These are phyloP conservation scores for Prinia subflava DNA, from an alignment of 2,113 vertebrate genomes.

Conservation along the genomic window DNA sequence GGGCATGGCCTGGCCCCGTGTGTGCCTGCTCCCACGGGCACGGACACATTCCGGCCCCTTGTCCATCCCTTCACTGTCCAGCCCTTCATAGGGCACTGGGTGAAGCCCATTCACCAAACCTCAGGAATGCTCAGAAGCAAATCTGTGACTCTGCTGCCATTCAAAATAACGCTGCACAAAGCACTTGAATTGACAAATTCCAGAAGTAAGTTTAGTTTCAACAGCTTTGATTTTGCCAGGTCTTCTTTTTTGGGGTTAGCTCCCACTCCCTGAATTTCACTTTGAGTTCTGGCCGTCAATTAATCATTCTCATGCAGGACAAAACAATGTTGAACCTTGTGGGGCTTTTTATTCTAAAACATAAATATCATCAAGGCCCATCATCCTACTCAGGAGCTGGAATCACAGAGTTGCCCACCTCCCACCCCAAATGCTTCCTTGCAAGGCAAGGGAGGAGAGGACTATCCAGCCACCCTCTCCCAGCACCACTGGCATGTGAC, in stretches of 20 bases:
- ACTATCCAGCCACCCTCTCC: background rate
- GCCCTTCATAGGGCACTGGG: background rate
- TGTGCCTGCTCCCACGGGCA: rapidly evolving
- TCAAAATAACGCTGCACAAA: background rate
- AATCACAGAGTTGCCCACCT: background rate
- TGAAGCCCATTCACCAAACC: background rate
- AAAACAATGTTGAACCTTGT: background rate
- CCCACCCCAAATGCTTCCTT: rapidly evolving
- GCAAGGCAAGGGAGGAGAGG: background rate
- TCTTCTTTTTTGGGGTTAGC: background rate
- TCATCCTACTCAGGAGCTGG: background rate
- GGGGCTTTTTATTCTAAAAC: background rate
- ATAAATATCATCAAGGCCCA: background rate
- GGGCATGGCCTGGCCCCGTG: rapidly evolving
- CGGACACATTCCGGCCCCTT: rapidly evolving
- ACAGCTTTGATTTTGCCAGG: background rate
- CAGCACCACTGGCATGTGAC: too few relatives aligned
- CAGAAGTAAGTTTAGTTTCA: background rate
- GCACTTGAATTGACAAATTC: background rate
- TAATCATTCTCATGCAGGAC: background rate
- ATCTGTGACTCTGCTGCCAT: background rate
- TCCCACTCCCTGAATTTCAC: background rate
- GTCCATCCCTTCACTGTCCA: too few relatives aligned
- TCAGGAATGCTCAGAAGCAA: background rate
- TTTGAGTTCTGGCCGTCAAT: background rate